phyloP scores from a whole-genome alignment of 2,797 vertebrate genomes.

The Phalanger gymnotis region DNA sequence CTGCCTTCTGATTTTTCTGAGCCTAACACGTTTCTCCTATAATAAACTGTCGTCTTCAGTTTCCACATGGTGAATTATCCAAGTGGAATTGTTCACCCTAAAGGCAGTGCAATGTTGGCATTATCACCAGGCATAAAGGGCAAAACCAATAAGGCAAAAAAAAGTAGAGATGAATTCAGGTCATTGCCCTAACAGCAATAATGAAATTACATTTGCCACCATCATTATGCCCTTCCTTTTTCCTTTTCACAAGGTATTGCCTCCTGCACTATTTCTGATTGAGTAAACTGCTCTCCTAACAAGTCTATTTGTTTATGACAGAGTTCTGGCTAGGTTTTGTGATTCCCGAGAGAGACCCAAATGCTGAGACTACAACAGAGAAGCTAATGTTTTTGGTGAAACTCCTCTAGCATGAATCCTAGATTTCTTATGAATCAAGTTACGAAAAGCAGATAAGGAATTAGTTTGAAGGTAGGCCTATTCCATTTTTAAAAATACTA shows the following conservation, averaged over 20 bases:
- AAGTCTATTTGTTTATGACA: neutral
- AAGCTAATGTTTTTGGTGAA: conserved; percentile 9
- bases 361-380: neutral
- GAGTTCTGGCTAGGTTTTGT: neutral
- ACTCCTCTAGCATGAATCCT: neutral
- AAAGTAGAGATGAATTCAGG: conserved; percentile 39
- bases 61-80: conserved; percentile 60
- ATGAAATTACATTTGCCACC: conserved; percentile 25
- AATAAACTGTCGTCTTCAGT: conserved; percentile 58
- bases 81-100: conserved; percentile 68
- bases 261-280: neutral
- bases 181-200: conserved; percentile 30
- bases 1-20: conserved; percentile 53
- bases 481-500: neutral
- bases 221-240: conserved; percentile 24
- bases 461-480: neutral
- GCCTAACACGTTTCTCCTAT: conserved; percentile 60
- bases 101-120: conserved; percentile 50
- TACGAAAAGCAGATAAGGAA: conserved; percentile 13
- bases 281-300: neutral
- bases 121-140: conserved; percentile 46
- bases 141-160: conserved; percentile 16
- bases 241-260: conserved; percentile 24
- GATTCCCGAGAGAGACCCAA: neutral
- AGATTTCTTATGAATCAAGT: neutral